A percentile compares a stretch with the other conserved stretches of the same genome.
These are phyloP conservation scores for Protophormia terraenovae DNA, from an alignment of 2,888 invertebrate genomes.

Conservation along the genomic window DNA sequence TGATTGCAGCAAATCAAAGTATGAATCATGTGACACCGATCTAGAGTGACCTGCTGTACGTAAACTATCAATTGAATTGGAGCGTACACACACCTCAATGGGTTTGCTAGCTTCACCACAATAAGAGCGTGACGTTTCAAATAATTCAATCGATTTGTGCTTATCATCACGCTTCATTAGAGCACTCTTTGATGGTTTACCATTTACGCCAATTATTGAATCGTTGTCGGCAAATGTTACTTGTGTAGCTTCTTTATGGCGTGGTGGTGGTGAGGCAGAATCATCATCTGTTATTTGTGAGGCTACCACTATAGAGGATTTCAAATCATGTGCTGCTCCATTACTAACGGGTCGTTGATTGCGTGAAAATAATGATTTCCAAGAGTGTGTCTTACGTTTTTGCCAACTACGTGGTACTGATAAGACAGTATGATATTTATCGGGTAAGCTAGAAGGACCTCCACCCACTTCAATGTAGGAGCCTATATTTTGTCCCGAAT, in stretches of 20 bases:
- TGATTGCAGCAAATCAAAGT: constrained; percentile 87
- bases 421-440: constrained; percentile 94
- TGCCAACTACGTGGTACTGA: constrained; percentile 87
- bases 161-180: constrained; percentile 76
- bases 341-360: constrained; percentile 78
- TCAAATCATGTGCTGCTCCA: constrained; percentile 73
- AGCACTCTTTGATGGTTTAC: constrained; percentile 74
- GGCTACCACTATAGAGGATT: constrained; percentile 68
- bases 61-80: constrained; percentile 81
- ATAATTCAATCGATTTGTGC: constrained; percentile 80
- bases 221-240: constrained; percentile 79
- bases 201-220: constrained; percentile 71
- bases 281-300: constrained; percentile 58
- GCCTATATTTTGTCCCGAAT: constrained; percentile 78
- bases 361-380: constrained; percentile 82
- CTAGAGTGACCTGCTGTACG: constrained; percentile 82
- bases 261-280: constrained; percentile 62
- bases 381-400: constrained; percentile 81
- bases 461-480: constrained; percentile 89
- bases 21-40: constrained; percentile 96
- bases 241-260: constrained; percentile 72
- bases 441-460: constrained; percentile 88
- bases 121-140: constrained; percentile 75
- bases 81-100: constrained; percentile 80
- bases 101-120: constrained; percentile 73